Evolutionary conservation across 1,140 invertebrate genomes (phyloP).

Genomic region (Triops longicaudatus): DNA sequence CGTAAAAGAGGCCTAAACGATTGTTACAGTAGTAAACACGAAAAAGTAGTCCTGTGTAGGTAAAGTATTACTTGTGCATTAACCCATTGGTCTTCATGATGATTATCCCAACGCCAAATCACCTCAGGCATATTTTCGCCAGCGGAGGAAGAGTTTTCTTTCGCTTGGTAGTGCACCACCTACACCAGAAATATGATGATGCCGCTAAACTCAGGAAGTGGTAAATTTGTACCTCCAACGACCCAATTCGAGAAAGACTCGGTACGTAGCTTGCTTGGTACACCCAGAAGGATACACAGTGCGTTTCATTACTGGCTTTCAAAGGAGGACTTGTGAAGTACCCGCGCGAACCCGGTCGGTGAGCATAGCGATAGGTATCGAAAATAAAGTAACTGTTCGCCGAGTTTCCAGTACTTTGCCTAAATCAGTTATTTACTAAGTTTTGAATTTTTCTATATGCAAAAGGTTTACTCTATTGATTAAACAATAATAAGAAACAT

Average conservation of each 20-base stretch:
- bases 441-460: too few relatives aligned
- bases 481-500: too few relatives aligned
- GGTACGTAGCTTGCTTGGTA: slow-evolving; percentile 19
- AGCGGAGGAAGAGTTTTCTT: neutral
- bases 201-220: neutral
- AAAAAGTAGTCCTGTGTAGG: neutral
- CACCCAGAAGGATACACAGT: slow-evolving; percentile 26
- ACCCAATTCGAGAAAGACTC: slow-evolving; percentile 15
- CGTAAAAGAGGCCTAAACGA: slow-evolving; percentile 23
- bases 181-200: neutral
- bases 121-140: neutral
- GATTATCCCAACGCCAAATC: slow-evolving; percentile 22
- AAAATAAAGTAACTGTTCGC: slow-evolving; percentile 23
- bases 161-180: slow-evolving; percentile 21
- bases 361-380: slow-evolving; percentile 22
- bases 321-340: slow-evolving; percentile 21
- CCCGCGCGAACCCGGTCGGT: slow-evolving; percentile 20
- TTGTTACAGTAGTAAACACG: neutral
- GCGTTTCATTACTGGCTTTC: neutral
- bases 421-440: neutral
- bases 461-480: too few relatives aligned
- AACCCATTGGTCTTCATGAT: slow-evolving; percentile 26
- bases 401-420: neutral
- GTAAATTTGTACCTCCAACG: slow-evolving; percentile 8
- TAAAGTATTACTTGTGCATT: slow-evolving; percentile 20